Evolutionary conservation across 2,888 invertebrate species (phyloP).

Genomic region (Palloptera scutellata): DNA sequence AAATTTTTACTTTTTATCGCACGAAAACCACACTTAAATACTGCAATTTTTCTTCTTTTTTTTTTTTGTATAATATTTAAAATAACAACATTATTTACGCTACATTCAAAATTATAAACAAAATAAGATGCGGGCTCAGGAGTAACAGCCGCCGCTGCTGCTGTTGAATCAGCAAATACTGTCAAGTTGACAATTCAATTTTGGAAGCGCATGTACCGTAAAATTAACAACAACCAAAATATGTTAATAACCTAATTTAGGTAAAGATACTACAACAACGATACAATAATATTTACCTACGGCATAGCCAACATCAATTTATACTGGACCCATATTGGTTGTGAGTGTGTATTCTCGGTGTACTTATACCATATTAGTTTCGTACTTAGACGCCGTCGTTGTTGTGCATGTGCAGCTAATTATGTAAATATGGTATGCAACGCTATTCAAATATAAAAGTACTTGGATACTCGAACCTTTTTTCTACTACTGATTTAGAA

Average conservation of each 20-base stretch:
- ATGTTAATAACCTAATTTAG: not conserved
- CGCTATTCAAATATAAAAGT: too few relatives aligned
- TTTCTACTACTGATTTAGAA: not conserved
- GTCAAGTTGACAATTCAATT: too few relatives aligned
- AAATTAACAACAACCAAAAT: not conserved
- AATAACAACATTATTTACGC: conserved; percentile 19
- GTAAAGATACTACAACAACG: too few relatives aligned
- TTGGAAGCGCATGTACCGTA: too few relatives aligned
- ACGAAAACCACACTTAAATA: conserved; percentile 34
- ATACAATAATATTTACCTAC: too few relatives aligned
- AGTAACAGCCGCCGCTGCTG: not conserved
- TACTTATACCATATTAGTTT: too few relatives aligned
- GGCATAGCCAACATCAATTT: too few relatives aligned
- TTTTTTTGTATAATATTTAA: conserved; percentile 1
- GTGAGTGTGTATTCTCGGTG: too few relatives aligned
- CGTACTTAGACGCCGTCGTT: not conserved
- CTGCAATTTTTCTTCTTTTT: not conserved
- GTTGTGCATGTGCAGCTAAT: not conserved
- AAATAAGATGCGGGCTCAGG: not conserved
- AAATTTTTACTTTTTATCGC: conserved; percentile 40
- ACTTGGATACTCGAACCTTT: too few relatives aligned
- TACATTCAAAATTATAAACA: conserved; percentile 7
- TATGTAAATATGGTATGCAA: not conserved
- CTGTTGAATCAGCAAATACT: too few relatives aligned
- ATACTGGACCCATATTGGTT: too few relatives aligned